These are phyloP conservation scores for Drosophila tanythrix DNA, from an alignment of 2,888 invertebrate species.

Conservation along the genomic window DNA sequence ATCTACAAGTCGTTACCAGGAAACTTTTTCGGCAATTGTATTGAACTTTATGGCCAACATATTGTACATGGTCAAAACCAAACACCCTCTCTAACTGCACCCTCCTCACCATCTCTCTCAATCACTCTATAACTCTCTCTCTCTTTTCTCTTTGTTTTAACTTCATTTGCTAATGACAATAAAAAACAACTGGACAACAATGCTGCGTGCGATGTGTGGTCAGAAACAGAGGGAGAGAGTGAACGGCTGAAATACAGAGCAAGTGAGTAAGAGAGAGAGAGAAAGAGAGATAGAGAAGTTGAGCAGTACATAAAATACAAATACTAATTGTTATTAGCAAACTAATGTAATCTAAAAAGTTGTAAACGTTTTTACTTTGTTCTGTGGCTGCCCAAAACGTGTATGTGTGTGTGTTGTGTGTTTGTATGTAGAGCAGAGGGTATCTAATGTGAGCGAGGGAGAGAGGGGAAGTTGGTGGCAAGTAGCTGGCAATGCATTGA, in stretches of 20 bases:
- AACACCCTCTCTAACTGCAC: background rate
- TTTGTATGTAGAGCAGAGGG: slow-evolving; percentile 1
- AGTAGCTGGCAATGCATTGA: slow-evolving; percentile 62
- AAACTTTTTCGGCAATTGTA: slow-evolving; percentile 52
- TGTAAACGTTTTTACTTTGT: slow-evolving; percentile 79
- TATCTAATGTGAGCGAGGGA: background rate
- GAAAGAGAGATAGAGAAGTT: slow-evolving; percentile 38
- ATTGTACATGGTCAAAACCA: slow-evolving; percentile 34
- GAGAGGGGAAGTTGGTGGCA: slow-evolving; percentile 14
- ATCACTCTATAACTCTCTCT: background rate
- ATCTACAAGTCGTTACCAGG: slow-evolving; percentile 43
- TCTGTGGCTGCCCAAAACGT: slow-evolving; percentile 64
- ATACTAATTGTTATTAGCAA: slow-evolving; percentile 83
- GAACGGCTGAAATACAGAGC: background rate
- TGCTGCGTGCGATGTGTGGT: slow-evolving; percentile 4
- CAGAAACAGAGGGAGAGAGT: slow-evolving; percentile 1
- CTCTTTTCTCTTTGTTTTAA: slow-evolving; percentile 29
- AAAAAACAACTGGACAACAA: slow-evolving; percentile 55
- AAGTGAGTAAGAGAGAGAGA: background rate
- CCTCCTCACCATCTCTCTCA: too few relatives aligned
- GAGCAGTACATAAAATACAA: slow-evolving; percentile 80
- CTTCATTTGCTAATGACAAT: slow-evolving; percentile 79
- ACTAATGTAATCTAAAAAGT: slow-evolving; percentile 84
- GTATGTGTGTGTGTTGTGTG: background rate
- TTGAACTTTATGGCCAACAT: slow-evolving; percentile 67